These are phyloP conservation scores for Neostethus bicornis DNA, from an alignment of 2,797 vertebrate species.

Conservation along the genomic window DNA sequence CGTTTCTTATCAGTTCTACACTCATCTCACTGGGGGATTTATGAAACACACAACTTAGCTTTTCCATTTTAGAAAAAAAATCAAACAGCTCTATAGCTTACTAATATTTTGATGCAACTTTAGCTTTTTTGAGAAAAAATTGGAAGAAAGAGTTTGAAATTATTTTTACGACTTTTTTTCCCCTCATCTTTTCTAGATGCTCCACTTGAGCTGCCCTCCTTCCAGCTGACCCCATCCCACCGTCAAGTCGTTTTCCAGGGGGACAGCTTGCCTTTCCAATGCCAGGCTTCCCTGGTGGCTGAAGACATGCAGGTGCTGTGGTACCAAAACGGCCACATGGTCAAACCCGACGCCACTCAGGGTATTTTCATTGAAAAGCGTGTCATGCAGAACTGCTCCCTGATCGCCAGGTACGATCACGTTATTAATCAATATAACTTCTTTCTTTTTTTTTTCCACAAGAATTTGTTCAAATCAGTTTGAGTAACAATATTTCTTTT, in stretches of 20 bases:
- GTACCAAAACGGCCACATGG: conserved; percentile 95
- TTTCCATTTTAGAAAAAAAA: conserved; percentile 42
- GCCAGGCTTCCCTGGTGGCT: conserved; percentile 94
- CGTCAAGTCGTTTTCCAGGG: conserved; percentile 97
- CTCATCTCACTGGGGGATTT: conserved; percentile 57
- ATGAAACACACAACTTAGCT: conserved; percentile 56
- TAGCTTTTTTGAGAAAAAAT: neutral
- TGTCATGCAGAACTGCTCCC: conserved; percentile 96
- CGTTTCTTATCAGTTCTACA: conserved; percentile 72
- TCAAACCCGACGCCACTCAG: conserved; percentile 89
- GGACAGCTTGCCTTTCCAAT: conserved; percentile 96
- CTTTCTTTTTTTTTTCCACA: no score
- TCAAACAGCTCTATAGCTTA: conserved; percentile 28
- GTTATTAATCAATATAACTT: no score
- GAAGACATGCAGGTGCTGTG: conserved; percentile 98
- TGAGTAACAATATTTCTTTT: neutral
- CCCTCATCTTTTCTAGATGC: conserved; percentile 79
- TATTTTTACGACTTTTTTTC: neutral
- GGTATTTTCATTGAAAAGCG: conserved; percentile 96
- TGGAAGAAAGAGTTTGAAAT: conserved; percentile 8
- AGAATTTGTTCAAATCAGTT: no score
- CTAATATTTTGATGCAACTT: conserved; percentile 21
- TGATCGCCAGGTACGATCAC: conserved; percentile 89
- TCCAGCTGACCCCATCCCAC: conserved; percentile 95
- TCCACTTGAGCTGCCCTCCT: conserved; percentile 93